Evolutionary conservation across 1,140 invertebrate genomes (phyloP), one percentile per base, ranked within the genome.

Genomic region (Uloborus diversus): DNA sequence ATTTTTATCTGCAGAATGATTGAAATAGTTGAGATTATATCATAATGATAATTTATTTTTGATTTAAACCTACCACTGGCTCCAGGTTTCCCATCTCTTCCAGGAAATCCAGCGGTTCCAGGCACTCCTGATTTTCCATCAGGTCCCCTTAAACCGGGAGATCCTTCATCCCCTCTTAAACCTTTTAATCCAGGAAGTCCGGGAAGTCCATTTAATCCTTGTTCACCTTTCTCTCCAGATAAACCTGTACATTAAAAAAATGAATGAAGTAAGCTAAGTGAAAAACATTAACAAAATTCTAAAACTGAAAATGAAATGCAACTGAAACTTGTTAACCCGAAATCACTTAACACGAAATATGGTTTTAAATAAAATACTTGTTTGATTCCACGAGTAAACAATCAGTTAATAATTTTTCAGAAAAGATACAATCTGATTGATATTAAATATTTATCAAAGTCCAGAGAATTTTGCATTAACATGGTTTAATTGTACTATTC

Each of bases 161-260:
- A n/a, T 28, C 79, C 80, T 68, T 79, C 78, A 37, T 80, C 68
- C 2, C 79, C 82, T 71, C 37, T 53, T 13, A 53, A 33, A n/a
- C 83, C 84, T 80, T 83, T 81, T 2, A 79, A 87, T 17, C 90
- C 90, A 66, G 85, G 85, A 64, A 89, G 87, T 75, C 90, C 90
- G 68, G 86, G 88, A 1, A 90, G 88, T 4, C 82, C 82, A 30
- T 76, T 73, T 42, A 66, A 9, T n/a, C 83, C 83, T 28, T 37
- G 81, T 49, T 59, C 61, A 33, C 82, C 82, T 42, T 79, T 68
- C 5, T 87, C 82, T 17, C 84, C 85, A 75, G 80, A 33, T 59
- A 83, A 33, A 57, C 94, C 94, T 78, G 89, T 53, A 20, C 7
- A 53, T 7, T 13, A 42, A 88, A 30, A 90, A 90, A 27, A 92